A percentile compares a stretch with the other conserved stretches of the same genome.
Evolutionary conservation across 92 coral and sea anemone genomes (phyloP).

Genomic region (Porites lobata): DNA sequence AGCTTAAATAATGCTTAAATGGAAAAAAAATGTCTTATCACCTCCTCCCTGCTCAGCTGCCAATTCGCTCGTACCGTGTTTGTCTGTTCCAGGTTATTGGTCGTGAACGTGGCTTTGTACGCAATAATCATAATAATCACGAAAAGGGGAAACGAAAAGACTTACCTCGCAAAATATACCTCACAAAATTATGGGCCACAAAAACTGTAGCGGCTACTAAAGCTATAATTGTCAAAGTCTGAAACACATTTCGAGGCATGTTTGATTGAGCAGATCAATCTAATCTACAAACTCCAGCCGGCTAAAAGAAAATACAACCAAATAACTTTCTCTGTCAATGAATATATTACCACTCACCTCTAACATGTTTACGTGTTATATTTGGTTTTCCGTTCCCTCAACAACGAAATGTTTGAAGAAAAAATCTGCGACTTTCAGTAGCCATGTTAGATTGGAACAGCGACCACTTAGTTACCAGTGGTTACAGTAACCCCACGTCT

Average conservation of each 20-base stretch:
- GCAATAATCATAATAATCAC: background rate
- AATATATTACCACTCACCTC: constrained; percentile 23
- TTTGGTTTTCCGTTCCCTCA: constrained; percentile 18
- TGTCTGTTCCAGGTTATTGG: background rate
- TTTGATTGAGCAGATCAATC: background rate
- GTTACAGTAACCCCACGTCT: background rate
- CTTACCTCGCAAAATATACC: constrained; percentile 64
- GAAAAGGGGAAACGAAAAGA: background rate
- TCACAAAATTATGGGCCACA: constrained; percentile 63
- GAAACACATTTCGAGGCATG: constrained; percentile 49
- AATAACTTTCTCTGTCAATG: background rate
- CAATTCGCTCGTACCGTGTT: too few species aligned
- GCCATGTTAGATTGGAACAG: background rate
- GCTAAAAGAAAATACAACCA: background rate
- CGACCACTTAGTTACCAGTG: background rate
- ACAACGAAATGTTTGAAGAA: constrained; percentile 15
- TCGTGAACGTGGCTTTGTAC: background rate
- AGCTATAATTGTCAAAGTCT: constrained; percentile 49
- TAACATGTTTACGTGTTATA: constrained; percentile 11
- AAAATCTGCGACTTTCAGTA: background rate
- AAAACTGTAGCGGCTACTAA: constrained; percentile 53
- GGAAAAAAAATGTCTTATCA: too few species aligned
- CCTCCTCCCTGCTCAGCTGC: too few species aligned
- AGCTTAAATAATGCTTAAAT: too few species aligned
- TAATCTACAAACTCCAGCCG: too few species aligned